These are phyloP conservation scores for Drosophila koepferae DNA, from an alignment of 2,888 invertebrate genomes.

Conservation along the genomic window DNA sequence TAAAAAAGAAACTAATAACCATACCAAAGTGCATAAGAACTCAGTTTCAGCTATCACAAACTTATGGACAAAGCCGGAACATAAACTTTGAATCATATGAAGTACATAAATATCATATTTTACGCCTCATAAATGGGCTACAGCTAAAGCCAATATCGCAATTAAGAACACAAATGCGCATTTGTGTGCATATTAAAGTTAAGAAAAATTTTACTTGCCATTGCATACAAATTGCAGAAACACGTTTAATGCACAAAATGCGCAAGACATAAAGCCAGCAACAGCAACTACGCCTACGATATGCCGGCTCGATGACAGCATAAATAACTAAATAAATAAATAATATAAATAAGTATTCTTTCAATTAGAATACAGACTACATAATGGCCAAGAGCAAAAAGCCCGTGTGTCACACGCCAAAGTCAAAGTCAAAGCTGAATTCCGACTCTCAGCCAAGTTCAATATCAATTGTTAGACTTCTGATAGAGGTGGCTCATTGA, in stretches of 20 bases:
- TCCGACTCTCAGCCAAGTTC: constrained; percentile 67
- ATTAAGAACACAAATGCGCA: constrained; percentile 21
- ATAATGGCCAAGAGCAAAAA: constrained; percentile 37
- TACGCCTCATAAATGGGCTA: background rate
- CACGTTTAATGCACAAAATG: constrained; percentile 63
- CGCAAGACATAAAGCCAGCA: constrained; percentile 28
- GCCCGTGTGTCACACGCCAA: constrained; percentile 26
- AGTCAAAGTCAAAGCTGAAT: constrained; percentile 28
- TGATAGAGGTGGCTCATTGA: constrained; percentile 54
- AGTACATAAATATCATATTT: constrained; percentile 8
- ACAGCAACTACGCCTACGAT: constrained; percentile 59
- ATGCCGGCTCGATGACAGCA: constrained; percentile 56
- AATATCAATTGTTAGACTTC: constrained; percentile 71
- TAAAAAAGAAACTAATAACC: background rate
- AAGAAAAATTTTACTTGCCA: constrained; percentile 26
- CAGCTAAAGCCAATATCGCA: background rate
- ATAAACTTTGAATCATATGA: constrained; percentile 1
- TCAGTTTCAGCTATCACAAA: background rate
- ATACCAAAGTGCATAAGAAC: background rate
- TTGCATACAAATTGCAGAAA: constrained; percentile 57
- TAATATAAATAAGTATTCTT: constrained; percentile 41
- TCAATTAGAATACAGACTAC: constrained; percentile 36
- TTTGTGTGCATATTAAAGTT: constrained; percentile 42
- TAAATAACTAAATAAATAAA: constrained; percentile 59
- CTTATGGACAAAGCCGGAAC: background rate